Evolutionary conservation across 2,888 invertebrate genomes (phyloP), one percentile per base, ranked within the genome.

Genomic region (Aethes cnicana): DNA sequence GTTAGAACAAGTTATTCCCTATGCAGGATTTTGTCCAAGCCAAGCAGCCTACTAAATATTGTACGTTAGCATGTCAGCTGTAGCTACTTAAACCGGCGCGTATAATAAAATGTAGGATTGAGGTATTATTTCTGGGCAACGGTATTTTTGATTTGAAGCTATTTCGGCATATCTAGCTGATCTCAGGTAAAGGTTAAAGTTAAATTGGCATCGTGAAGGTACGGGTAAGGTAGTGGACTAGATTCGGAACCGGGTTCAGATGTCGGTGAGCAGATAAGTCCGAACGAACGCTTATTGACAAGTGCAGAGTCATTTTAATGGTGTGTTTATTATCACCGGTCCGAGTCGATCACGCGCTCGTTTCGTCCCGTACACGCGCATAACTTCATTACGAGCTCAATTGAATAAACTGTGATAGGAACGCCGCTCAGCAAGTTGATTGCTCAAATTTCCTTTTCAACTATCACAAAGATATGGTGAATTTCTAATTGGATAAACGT

Each of bases 401-500:
- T 89, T 89, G 88, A 85, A 89, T 88, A 89, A 89, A 86, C 88
- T 85, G 87, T 84, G 83, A 88, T 88, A 87, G 87, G 83, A 85
- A 82, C 70, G 68, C 75, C 85, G 83, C 85, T 84, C 84, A 79
- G 86, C 81, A 83, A 83, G 83, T 83, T 87, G 88, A 89, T 89
- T 88, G 87, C 88, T 89, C 87, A 84, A 88, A 88, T 88, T 88
- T 88, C 88, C 89, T 89, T 82, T 84, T 88, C 88, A 87, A 84
- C 88, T 88, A 87, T 88, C 84, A 87, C 88, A 87, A 87, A 89
- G 89, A 88, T 89, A 89, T 88, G 89, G 89, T 89, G 89, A 89
- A 89, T 89, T 89, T 89, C 89, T 88, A 88, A 89, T 89, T 89
- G 89, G 87, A 89, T 89, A 89, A 89, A 87, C 88, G 87, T 88